Evolutionary conservation across 30 jellyfish, hydroid and myxozoan genomes (phyloP), one percentile per base, ranked within the genome.

Genomic region (Cassiopea andromeda): DNA sequence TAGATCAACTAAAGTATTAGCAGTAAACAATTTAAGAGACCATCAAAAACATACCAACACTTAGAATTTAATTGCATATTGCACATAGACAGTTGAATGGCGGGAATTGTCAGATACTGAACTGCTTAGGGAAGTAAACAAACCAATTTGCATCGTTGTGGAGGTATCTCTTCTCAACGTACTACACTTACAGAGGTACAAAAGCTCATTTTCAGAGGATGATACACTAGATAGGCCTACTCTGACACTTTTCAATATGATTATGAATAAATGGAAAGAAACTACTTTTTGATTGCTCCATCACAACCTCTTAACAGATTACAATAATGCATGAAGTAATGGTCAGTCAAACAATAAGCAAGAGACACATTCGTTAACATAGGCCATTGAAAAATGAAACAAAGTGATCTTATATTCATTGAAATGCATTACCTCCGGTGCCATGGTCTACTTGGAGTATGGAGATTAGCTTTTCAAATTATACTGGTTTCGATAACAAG

Each of bases 351-450:
- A 75, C 84, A 75, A 75, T 75, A 27, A n/a, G 69, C 69, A 75
- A 6, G 16, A 69, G 84, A 43, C 43, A 44, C 38, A 80, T 7
- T 15, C 79, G 79, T 70, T 15, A 27, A 70, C 64, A 85, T 85
- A 85, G 93, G 93, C 93, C 93, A 19, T 61, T 74, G n/a, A 48
- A 85, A 73, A 73, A 69, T 16, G 75, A 85, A 73, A 57, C 69
- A 85, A 19, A 18, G 59, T 1, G 13, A 27, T 75, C 38, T 73
- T 5, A 60, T 44, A 73, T 54, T 48, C 87, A 44, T 19, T 46
- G 10, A 1, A 48, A 78, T 44, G 57, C 38, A 69, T 83, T 68
- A 87, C 94, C 94, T 87, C 94, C 38, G 90, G 94, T 48, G 94
- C 94, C 94, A 87, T 87, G 90, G 45, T 87, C 54, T 81, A 61